A percentile compares a stretch with the other conserved stretches of the same genome.
Conservation (phyloP, 2,797 vertebrate genomes). For the Eulemur albifrons region DNA sequence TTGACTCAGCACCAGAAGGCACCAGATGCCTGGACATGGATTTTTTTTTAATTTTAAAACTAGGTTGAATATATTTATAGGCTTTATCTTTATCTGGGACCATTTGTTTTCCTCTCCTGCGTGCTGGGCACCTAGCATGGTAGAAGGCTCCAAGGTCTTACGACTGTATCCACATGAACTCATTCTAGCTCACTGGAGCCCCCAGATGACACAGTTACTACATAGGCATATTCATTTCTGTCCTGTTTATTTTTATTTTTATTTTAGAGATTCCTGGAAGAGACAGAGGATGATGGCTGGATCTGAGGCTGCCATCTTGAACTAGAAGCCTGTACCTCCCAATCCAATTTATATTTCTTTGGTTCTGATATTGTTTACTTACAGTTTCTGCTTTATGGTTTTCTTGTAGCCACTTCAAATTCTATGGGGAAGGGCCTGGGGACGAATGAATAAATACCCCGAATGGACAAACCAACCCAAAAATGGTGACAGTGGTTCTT, state of each 20-base stretch:
- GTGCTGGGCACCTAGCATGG: not conserved
- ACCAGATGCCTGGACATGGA: not conserved
- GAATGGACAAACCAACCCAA: not conserved
- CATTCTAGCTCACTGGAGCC: not conserved
- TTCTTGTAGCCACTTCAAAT: not conserved
- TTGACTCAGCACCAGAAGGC: not conserved
- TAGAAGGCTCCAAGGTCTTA: not conserved
- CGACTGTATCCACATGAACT: not conserved
- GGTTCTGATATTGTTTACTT: not conserved
- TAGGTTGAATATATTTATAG: not conserved
- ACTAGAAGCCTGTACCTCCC: not conserved
- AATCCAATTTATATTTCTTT: not conserved
- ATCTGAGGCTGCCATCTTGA: not conserved
- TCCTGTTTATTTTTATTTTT: not conserved
- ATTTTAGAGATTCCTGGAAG: not conserved
- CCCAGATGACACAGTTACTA: not conserved
- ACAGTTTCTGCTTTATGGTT: not conserved
- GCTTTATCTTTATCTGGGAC: not conserved
- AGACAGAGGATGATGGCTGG: not conserved
- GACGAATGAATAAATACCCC: not conserved
- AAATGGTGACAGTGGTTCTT: not conserved
- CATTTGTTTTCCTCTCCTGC: not conserved
- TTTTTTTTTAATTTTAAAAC: not conserved
- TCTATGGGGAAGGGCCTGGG: not conserved
- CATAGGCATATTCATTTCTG: not conserved